Evolutionary conservation across 2,888 invertebrate genomes (phyloP).

Genomic region (Caenorhabditis sp.): DNA sequence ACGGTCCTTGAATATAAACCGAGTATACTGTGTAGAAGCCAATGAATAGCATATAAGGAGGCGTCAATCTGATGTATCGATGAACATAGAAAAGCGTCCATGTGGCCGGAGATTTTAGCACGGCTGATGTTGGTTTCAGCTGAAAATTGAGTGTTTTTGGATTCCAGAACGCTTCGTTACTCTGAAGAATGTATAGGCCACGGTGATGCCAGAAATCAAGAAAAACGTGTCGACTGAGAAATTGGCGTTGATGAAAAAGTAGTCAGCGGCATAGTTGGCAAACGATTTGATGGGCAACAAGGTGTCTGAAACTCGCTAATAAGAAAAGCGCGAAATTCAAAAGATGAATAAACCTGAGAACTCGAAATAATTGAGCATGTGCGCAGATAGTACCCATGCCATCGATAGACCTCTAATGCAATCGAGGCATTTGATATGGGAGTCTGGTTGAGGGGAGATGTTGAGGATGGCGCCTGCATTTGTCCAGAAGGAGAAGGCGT

Average conservation of each 20-base stretch:
- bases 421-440: conserved; percentile 70
- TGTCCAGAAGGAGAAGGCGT: conserved; percentile 64
- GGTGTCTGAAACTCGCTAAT: conserved; percentile 49
- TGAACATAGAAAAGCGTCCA: conserved; percentile 78
- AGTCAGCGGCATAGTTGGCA: conserved; percentile 17
- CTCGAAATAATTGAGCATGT: conserved; percentile 50
- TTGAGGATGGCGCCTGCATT: conserved; percentile 55
- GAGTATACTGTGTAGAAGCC: conserved; percentile 59
- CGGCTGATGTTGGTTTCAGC: conserved; percentile 11
- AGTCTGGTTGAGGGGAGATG: conserved; percentile 45
- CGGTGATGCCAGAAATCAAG: conserved; percentile 72
- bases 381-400: conserved; percentile 75
- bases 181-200: conserved; percentile 75
- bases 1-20: conserved; percentile 52
- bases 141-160: too few species aligned
- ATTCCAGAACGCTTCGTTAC: too few species aligned
- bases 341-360: conserved; percentile 43
- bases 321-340: neutral
- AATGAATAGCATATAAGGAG: conserved; percentile 65
- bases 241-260: conserved; percentile 66
- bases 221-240: conserved; percentile 78
- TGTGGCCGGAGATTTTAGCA: conserved; percentile 41
- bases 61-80: conserved; percentile 68
- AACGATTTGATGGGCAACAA: conserved; percentile 37
- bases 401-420: conserved; percentile 76